Percentiles rank a stretch among this genome's conserved stretches.
Conservation (phyloP, 2,113 vertebrate species). For the Bubalus kerabau region DNA sequence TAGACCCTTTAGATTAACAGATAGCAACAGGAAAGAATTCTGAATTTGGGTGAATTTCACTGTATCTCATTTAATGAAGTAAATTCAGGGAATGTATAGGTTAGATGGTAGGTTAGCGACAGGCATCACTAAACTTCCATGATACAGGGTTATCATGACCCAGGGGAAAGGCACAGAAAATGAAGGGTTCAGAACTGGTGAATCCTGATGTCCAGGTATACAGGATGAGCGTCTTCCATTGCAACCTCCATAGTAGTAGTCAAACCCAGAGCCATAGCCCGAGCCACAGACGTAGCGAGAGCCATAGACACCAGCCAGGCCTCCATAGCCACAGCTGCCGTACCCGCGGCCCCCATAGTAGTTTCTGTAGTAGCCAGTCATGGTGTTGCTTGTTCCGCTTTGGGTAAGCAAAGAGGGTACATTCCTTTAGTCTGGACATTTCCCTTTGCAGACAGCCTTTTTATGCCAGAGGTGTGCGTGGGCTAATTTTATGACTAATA, state of each 20-base stretch:
- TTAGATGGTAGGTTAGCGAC: neutral
- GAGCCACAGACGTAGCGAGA: neutral
- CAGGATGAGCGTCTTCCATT: neutral
- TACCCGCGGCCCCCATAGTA: neutral
- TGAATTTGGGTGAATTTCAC: neutral
- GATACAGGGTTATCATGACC: neutral
- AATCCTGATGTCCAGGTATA: neutral
- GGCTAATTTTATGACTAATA: slow-evolving; percentile 28
- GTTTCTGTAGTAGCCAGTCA: slow-evolving; percentile 21
- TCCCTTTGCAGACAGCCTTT: neutral
- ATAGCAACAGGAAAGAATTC: neutral
- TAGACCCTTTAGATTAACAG: neutral
- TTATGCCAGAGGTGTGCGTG: neutral
- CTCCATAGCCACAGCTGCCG: neutral
- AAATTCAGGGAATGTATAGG: neutral
- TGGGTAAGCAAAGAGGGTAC: neutral
- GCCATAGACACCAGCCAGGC: neutral
- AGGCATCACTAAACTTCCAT: neutral
- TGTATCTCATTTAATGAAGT: neutral
- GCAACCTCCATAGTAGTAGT: neutral
- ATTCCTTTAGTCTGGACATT: neutral
- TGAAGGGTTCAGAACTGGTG: neutral
- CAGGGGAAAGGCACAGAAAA: neutral
- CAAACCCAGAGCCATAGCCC: neutral
- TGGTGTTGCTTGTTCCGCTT: neutral